Evolutionary conservation across 2,888 invertebrate species (phyloP), one percentile per base, ranked within the genome.

Genomic region (Sminthurinus aureus): DNA sequence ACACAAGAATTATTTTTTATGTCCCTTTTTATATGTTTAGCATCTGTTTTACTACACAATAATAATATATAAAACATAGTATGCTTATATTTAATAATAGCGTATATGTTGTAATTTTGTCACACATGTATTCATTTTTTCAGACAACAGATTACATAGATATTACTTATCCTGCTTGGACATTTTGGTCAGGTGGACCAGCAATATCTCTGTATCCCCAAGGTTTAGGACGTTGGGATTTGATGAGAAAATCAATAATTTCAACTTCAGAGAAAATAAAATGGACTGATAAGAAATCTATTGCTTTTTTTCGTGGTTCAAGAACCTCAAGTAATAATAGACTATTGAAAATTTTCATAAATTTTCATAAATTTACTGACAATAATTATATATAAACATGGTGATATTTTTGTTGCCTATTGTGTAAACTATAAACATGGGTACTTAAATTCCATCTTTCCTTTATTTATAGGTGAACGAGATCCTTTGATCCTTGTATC

Each of bases 111-210:
- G 79, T 83, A 20, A 58, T 69, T 80, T 51, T 84, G 1, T n/a
- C 15, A 82, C 0, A 12, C 67, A 66, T 66, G 24, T 24, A 26
- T 24, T 50, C 2, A 58, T 80, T 81, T 20, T n/a, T 66, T 50
- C 86, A 92, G 94, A 94, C 95, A 0, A 89, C 90, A 71, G 94
- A 96, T 64, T 96, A 96, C 91, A 92, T 93, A 90, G 99, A 99
- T 90, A 96, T 99, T 85, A 95, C 50, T 3, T 96, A 96, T 90
- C 98, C 98, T 0, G 96, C 98, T 0, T 99, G 98, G 98, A 94
- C 97, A 69, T 99, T 99, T 91, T 98, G 98, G 98, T 97, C 97
- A 91, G 98, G 98, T 50, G 99, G 99, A 0, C 99, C 99, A 69
- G 98, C 98, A 0, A 98, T 98, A 88, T 93, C 95, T 66, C 91